These are phyloP conservation scores for Stomatorhinus walkeri DNA, from an alignment of 2,797 vertebrate species.

Conservation along the genomic window DNA sequence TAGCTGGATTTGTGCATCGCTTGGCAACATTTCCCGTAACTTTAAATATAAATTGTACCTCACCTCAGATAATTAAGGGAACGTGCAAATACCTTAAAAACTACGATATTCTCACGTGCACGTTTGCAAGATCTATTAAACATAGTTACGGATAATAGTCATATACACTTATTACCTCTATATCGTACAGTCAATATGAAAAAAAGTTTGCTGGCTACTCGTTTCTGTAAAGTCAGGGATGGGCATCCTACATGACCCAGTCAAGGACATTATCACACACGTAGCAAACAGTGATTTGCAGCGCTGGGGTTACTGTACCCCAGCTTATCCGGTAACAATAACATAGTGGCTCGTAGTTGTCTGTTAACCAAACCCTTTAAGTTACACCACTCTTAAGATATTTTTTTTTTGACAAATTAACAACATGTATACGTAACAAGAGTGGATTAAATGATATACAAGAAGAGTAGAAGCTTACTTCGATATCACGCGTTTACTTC, in stretches of 20 bases:
- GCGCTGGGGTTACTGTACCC: background rate
- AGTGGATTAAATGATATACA: background rate
- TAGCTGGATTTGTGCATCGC: background rate
- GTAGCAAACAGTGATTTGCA: background rate
- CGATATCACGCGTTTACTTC: constrained; percentile 2
- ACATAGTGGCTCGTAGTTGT: background rate
- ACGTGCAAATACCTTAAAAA: background rate
- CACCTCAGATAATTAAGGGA: background rate
- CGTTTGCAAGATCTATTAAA: background rate
- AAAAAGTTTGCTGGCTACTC: background rate
- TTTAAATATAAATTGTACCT: background rate
- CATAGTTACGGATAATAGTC: background rate
- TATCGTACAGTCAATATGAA: background rate
- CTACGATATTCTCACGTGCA: background rate
- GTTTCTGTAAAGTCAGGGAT: background rate
- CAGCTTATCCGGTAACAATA: background rate
- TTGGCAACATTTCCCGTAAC: background rate
- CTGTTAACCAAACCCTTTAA: background rate
- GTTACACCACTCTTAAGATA: background rate
- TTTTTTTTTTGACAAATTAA: background rate
- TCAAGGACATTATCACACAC: background rate
- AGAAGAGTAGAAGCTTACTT: constrained; percentile 16
- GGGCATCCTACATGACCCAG: background rate
- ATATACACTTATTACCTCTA: background rate
- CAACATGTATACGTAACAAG: background rate